A percentile compares a stretch with the other conserved stretches of the same genome.
Evolutionary conservation across 2,888 invertebrate genomes (phyloP).

Genomic region (Heliconius ethilla): DNA sequence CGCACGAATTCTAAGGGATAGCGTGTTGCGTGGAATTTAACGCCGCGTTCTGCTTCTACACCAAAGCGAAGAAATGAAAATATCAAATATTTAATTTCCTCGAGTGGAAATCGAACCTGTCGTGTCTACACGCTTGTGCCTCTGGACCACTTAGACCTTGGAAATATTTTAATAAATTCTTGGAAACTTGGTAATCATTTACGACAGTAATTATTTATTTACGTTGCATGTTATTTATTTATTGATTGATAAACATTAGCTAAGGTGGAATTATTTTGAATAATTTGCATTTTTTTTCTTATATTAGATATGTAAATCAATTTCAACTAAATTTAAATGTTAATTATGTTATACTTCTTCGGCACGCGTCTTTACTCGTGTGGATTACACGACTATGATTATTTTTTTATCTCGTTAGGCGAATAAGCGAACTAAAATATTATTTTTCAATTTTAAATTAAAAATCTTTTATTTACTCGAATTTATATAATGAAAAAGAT

Average conservation of each 20-base stretch:
- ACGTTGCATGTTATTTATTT: neutral
- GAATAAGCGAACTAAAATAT: too few relatives aligned
- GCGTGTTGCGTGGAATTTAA: too few relatives aligned
- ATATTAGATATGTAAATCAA: neutral
- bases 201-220: constrained; percentile 12
- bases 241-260: neutral
- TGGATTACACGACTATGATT: neutral
- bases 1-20: too few relatives aligned
- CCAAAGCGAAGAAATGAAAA: too few relatives aligned
- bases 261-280: neutral
- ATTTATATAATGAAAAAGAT: too few relatives aligned
- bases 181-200: constrained; percentile 10
- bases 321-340: neutral
- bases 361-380: neutral
- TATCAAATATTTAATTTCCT: too few relatives aligned
- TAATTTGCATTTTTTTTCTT: constrained; percentile 2
- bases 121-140: too few relatives aligned
- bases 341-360: neutral
- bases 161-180: constrained; percentile 22
- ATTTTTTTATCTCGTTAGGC: too few relatives aligned
- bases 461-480: too few relatives aligned
- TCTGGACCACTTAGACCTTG: constrained; percentile 6
- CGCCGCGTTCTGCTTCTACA: too few relatives aligned
- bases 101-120: too few relatives aligned
- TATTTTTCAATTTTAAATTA: too few relatives aligned